A percentile compares a stretch with the other conserved stretches of the same genome.
Evolutionary conservation across 64 coral and sea anemone genomes (phyloP).

Genomic region (Montipora foliosa): DNA sequence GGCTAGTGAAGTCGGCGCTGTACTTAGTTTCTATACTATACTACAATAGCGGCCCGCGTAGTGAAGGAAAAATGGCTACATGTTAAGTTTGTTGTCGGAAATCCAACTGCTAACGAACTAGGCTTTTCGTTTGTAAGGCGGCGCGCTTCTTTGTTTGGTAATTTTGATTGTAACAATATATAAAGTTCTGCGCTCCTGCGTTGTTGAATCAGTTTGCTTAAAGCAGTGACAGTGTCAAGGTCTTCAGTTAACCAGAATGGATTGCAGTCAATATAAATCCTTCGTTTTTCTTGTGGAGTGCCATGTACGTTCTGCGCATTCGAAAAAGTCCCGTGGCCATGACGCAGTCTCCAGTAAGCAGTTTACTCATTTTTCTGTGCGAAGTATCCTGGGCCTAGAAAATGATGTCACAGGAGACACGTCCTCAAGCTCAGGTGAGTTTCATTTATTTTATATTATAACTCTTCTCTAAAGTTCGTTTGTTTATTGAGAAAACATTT

Average conservation of each 20-base stretch:
- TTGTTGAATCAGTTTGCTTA: background rate
- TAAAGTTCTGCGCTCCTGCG: background rate
- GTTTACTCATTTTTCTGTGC: background rate
- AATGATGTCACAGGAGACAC: background rate
- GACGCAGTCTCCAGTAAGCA: background rate
- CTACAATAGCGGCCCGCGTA: too few species aligned
- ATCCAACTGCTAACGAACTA: background rate
- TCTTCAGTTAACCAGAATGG: background rate
- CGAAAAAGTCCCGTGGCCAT: background rate
- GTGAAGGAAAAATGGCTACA: too few species aligned
- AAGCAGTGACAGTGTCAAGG: background rate
- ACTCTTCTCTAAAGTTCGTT: background rate
- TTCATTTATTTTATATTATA: background rate
- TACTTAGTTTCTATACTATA: too few species aligned
- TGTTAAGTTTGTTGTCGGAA: too few species aligned
- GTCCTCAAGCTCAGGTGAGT: background rate
- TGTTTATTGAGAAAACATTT: background rate
- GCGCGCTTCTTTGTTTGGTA: background rate
- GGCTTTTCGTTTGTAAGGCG: background rate
- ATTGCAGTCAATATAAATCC: background rate
- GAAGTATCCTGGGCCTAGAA: background rate
- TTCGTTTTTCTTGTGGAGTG: background rate
- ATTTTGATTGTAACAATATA: background rate
- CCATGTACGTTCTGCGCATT: background rate
- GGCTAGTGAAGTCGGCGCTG: too few species aligned